Conservation (phyloP, 2,797 vertebrate species). For the Sebastes goodei region DNA sequence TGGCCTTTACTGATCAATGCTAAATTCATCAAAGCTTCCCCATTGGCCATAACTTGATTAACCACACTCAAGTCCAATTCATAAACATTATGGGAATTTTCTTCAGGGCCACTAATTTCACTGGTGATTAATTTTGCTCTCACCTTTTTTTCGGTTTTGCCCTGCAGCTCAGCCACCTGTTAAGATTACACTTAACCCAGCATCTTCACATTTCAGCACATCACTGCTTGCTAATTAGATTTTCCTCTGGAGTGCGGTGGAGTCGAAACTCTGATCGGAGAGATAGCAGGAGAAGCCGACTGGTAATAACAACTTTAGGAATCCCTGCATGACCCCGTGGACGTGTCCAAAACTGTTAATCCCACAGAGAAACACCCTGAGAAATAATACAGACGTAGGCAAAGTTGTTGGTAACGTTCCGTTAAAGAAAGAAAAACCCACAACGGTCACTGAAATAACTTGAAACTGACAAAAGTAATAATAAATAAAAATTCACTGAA, state of each 20-base stretch:
- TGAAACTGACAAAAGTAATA: too few relatives aligned
- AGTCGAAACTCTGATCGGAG: conserved; percentile 32
- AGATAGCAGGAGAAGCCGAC: conserved; percentile 21
- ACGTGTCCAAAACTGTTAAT: conserved; percentile 12
- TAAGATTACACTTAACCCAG: conserved; percentile 42
- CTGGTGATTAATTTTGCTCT: conserved; percentile 56
- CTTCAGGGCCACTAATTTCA: conserved; percentile 41
- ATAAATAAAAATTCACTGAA: too few relatives aligned
- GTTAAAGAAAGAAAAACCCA: too few relatives aligned
- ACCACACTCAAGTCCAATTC: conserved; percentile 54
- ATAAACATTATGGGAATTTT: conserved; percentile 59
- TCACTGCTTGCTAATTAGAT: conserved; percentile 63
- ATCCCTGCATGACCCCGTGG: conserved; percentile 5
- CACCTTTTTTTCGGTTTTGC: conserved; percentile 34
- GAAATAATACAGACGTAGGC: too few relatives aligned
- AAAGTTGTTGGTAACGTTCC: too few relatives aligned
- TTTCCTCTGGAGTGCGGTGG: conserved; percentile 38
- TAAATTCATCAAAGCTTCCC: conserved; percentile 62
- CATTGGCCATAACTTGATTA: conserved; percentile 56
- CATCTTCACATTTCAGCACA: conserved; percentile 55
- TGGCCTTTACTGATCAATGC: conserved; percentile 55
- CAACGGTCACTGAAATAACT: too few relatives aligned
- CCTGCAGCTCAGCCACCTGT: conserved; percentile 55
- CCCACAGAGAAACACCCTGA: not conserved
- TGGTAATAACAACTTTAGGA: conserved; percentile 24